phyloP scores from a whole-genome alignment of 2,113 vertebrate species.

The Orcinus orca region DNA sequence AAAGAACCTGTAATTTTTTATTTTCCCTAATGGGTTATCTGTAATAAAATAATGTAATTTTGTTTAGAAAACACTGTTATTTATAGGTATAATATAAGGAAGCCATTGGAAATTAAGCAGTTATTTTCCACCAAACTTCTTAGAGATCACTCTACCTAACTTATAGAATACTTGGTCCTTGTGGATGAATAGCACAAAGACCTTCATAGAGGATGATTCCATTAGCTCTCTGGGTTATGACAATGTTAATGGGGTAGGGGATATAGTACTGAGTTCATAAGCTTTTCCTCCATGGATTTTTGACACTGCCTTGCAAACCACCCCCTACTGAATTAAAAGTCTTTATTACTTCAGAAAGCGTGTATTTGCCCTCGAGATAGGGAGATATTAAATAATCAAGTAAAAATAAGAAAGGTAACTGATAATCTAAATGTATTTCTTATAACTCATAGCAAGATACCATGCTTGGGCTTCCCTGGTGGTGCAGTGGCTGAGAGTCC shows the following conservation, averaged over 20 bases:
- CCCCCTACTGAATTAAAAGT: background rate
- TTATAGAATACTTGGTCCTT: background rate
- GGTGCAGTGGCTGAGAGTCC: too few species aligned
- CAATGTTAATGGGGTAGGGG: background rate
- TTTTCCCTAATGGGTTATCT: background rate
- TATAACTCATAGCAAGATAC: background rate
- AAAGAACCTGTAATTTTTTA: background rate
- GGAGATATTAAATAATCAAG: background rate
- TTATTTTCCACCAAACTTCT: background rate
- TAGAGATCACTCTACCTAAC: background rate
- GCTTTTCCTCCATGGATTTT: background rate
- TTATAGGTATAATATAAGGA: background rate
- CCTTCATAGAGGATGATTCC: background rate
- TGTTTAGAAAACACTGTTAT: background rate
- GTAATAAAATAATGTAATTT: background rate
- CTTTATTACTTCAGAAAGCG: background rate
- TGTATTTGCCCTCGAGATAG: background rate
- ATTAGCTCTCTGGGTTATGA: background rate
- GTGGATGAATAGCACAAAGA: background rate
- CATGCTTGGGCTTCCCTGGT: background rate
- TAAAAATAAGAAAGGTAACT: background rate
- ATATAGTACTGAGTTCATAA: background rate
- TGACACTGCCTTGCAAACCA: background rate
- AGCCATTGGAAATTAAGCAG: background rate
- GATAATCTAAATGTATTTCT: background rate